Evolutionary conservation across 2,113 vertebrate species (phyloP).

Genomic region (Romanogobio albipinnatus): DNA sequence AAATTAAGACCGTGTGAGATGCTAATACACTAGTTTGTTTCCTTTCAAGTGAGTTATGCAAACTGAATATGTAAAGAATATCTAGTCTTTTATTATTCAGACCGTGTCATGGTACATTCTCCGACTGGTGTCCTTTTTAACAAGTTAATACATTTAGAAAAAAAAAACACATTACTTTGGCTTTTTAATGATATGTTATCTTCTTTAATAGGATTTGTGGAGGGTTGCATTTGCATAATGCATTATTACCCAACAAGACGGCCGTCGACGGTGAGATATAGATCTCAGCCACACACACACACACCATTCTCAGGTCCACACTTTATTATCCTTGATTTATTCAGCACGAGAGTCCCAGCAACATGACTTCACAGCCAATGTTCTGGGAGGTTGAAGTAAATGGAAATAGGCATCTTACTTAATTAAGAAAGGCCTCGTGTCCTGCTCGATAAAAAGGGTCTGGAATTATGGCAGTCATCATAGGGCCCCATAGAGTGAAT

Average conservation of each 20-base stretch:
- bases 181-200: conserved; percentile 28
- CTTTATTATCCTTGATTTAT: conserved; percentile 61
- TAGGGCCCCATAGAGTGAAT: conserved; percentile 55
- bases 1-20: not conserved
- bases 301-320: conserved; percentile 50
- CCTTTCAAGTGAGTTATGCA: not conserved
- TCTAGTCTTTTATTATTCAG: not conserved
- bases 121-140: conserved; percentile 20
- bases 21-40: conserved; percentile 10
- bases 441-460: conserved; percentile 60
- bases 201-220: conserved; percentile 45
- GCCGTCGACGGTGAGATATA: conserved; percentile 42
- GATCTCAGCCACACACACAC: conserved; percentile 33
- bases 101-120: not conserved
- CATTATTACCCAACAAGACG: conserved; percentile 52
- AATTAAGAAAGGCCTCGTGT: conserved; percentile 57
- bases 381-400: conserved; percentile 53
- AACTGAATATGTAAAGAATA: conserved; percentile 2
- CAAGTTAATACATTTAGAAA: conserved; percentile 23
- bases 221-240: conserved; percentile 22
- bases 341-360: conserved; percentile 46
- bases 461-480: conserved; percentile 57
- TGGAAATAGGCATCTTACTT: conserved; percentile 58
- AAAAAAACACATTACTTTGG: conserved; percentile 1
- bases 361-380: conserved; percentile 49